A percentile compares a stretch with the other conserved stretches of the same genome.
Evolutionary conservation across 2,888 invertebrate species (phyloP).

Genomic region (Melinaea menophilus): DNA sequence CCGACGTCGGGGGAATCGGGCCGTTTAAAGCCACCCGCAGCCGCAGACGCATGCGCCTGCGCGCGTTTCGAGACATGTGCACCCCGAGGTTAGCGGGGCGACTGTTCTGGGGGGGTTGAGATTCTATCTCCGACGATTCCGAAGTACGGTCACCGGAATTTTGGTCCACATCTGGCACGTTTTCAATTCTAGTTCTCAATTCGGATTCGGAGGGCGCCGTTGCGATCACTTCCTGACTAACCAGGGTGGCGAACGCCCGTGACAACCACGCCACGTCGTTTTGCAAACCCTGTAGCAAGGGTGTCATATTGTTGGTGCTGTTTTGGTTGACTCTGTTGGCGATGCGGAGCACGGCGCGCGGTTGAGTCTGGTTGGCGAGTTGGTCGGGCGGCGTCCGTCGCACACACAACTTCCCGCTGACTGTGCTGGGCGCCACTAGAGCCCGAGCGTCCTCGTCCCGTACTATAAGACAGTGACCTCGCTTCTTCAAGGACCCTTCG

Average conservation of each 20-base stretch:
- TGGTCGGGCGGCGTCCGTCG: constrained; percentile 58
- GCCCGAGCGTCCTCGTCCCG: constrained; percentile 56
- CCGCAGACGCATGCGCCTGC: constrained; percentile 59
- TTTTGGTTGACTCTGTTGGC: constrained; percentile 53
- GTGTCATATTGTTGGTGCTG: constrained; percentile 48
- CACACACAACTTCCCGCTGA: constrained; percentile 58
- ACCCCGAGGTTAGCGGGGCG: neutral
- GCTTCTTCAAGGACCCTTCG: constrained; percentile 66
- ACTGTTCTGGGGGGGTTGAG: neutral
- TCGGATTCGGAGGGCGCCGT: constrained; percentile 51
- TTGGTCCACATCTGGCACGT: constrained; percentile 21
- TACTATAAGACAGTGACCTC: constrained; percentile 59
- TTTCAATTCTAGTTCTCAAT: constrained; percentile 36
- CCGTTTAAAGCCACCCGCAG: constrained; percentile 53
- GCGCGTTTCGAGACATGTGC: constrained; percentile 56
- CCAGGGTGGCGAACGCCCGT: constrained; percentile 58
- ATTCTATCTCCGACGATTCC: constrained; percentile 23
- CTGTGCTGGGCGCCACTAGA: constrained; percentile 46
- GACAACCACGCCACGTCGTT: constrained; percentile 59
- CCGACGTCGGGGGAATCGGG: constrained; percentile 31
- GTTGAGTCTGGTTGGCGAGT: constrained; percentile 48
- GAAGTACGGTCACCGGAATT: constrained; percentile 30
- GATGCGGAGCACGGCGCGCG: constrained; percentile 65
- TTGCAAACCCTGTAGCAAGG: constrained; percentile 58
- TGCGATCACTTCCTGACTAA: constrained; percentile 51